Conservation (phyloP, 2,888 invertebrate genomes). For the Caenorhabditis sp. region DNA sequence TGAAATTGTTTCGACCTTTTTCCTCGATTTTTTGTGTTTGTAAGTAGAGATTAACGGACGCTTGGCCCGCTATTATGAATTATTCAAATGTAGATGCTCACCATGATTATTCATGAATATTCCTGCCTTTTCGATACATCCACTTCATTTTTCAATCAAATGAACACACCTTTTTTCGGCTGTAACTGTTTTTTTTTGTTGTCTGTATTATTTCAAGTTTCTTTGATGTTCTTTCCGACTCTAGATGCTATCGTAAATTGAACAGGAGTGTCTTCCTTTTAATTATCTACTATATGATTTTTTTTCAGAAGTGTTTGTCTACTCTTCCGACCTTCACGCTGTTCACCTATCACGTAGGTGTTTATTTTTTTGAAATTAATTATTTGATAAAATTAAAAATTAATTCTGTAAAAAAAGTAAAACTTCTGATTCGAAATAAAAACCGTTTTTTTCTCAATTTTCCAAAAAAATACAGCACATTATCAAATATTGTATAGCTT, state of each 20-base stretch:
- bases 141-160: not conserved
- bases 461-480: too few relatives aligned
- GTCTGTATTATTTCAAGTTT: not conserved
- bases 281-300: too few relatives aligned
- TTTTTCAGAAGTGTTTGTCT: too few relatives aligned
- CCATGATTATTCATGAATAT: slow-evolving; percentile 49
- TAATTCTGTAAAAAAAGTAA: too few relatives aligned
- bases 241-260: not conserved
- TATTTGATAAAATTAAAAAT: too few relatives aligned
- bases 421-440: too few relatives aligned
- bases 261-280: not conserved
- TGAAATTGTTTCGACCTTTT: not conserved
- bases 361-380: too few relatives aligned
- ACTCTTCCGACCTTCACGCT: not conserved
- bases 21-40: not conserved
- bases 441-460: too few relatives aligned
- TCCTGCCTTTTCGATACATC: slow-evolving; percentile 13
- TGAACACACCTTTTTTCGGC: not conserved
- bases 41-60: slow-evolving; percentile 22
- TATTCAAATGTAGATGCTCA: slow-evolving; percentile 42
- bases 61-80: slow-evolving; percentile 32
- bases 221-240: not conserved
- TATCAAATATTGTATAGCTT: too few relatives aligned
- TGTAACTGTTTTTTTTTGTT: not conserved
- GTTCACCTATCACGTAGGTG: too few relatives aligned